phyloP scores from a whole-genome alignment of 2,797 vertebrate species.

The Melopsittacus undulatus region DNA sequence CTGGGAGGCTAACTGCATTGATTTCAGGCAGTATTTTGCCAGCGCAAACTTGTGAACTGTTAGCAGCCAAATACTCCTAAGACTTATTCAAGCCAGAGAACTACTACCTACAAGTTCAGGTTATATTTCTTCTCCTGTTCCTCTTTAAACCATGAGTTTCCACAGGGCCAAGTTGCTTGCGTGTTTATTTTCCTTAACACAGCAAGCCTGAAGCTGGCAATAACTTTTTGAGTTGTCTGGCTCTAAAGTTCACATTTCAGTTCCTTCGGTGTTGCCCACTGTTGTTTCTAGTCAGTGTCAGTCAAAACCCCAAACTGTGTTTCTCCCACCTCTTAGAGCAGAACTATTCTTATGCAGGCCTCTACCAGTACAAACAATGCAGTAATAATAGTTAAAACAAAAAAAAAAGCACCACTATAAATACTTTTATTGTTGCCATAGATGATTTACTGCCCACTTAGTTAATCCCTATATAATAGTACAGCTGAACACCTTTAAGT shows the following conservation, averaged over 20 bases:
- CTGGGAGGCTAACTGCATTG: background rate
- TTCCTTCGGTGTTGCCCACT: conserved; percentile 30
- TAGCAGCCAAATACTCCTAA: conserved; percentile 39
- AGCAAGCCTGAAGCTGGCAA: conserved; percentile 59
- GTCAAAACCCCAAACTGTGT: conserved; percentile 34
- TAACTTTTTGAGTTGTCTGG: conserved; percentile 43
- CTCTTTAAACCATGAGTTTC: conserved; percentile 47
- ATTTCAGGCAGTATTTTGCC: conserved; percentile 54
- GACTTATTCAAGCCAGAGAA: conserved; percentile 64
- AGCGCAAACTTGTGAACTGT: conserved; percentile 29
- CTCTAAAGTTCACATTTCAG: conserved; percentile 49
- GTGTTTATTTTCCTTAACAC: conserved; percentile 64
- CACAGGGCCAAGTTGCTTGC: conserved; percentile 33
- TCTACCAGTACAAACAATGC: conserved; percentile 62
- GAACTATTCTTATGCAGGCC: conserved; percentile 43
- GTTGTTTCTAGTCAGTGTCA: conserved; percentile 16
- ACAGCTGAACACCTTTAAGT: conserved; percentile 78
- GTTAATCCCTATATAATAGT: conserved; percentile 79
- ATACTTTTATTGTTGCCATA: conserved; percentile 73
- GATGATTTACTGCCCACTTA: conserved; percentile 76
- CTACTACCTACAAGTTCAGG: conserved; percentile 41
- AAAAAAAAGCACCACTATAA: conserved; percentile 60
- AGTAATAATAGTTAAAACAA: conserved; percentile 33
- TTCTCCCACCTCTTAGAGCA: conserved; percentile 38
- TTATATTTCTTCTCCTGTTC: conserved; percentile 54